Evolutionary conservation across 2,113 vertebrate species (phyloP), one percentile per base, ranked within the genome.

Genomic region (Pongo pygmaeus): DNA sequence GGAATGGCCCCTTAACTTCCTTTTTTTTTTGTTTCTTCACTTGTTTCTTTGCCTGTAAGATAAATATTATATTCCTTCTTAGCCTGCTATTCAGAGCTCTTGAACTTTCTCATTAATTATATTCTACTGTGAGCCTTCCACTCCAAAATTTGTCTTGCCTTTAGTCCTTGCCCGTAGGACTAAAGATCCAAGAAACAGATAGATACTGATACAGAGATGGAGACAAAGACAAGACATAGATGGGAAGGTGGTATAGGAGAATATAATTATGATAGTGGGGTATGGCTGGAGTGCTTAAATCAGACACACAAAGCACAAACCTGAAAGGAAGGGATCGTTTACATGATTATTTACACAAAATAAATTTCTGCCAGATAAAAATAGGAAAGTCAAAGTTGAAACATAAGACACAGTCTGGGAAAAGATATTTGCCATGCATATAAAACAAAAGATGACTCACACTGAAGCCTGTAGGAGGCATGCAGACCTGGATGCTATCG

Each of bases 31-130:
- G 94, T 84, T 97, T 98, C 92, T 97, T 97, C 79, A 91, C 40
- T 43, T 84, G 87, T 83, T 95, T 98, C 80, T 96, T 97, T 35
- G 91, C 94, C 97, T 98, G 89, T 80, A 97, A 97, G 96, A 94
- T 40, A 97, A 59, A 96, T 55, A 90, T 64, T 87, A 50, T 6
- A 95, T 27, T 89, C 35, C 48, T 95, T 95, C 30, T 96, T 94
- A 97, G 92, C 6, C 20, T 84, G 38, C 14, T 35, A 80, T 57
- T 97, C 75, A 95, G 46, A 88, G n/a, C 6, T 96, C 61, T 94
- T 96, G 14, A 88, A 57, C 25, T 95, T 95, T 84, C 20, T 93
- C 46, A 59, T 77, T 93, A 94, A 87, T 80, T 92, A 79, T 43
- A 86, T 78, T 20, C 64, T 55, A 87, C 20, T 77, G 35, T 50